Evolutionary conservation across 2,888 invertebrate genomes (phyloP).

Genomic region (Cephus runcator): DNA sequence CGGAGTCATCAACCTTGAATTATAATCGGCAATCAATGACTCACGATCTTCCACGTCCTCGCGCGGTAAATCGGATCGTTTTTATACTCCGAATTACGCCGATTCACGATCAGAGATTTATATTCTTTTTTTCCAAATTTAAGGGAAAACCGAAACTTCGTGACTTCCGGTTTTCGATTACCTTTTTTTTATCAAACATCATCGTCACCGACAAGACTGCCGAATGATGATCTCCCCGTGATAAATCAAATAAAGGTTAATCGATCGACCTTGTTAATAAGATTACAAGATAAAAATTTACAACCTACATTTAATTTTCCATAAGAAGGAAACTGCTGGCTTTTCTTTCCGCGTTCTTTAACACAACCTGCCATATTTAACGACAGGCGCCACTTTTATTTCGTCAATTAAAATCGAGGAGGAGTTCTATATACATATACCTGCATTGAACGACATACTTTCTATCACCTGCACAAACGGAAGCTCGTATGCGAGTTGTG

Average conservation of each 20-base stretch:
- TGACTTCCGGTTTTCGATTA: not conserved
- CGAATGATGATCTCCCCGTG: not conserved
- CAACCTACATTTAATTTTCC: not conserved
- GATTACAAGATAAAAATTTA: not conserved
- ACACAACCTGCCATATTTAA: not conserved
- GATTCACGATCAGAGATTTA: not conserved
- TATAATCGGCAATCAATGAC: not conserved
- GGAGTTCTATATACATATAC: not conserved
- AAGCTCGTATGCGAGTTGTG: not conserved
- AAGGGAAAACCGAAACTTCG: not conserved
- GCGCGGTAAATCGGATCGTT: not conserved
- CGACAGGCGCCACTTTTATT: not conserved
- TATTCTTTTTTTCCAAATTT: not conserved
- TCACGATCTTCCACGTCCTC: not conserved
- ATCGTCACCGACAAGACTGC: not conserved
- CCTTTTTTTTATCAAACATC: not conserved
- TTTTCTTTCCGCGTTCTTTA: not conserved
- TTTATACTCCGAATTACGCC: not conserved
- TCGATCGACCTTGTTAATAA: not conserved
- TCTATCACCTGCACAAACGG: not conserved
- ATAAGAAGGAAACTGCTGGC: not conserved
- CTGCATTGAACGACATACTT: not conserved
- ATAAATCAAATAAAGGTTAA: not conserved
- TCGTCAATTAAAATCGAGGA: not conserved
- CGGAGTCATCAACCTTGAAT: not conserved